Conservation (phyloP, 2,888 invertebrate genomes). For the Hymenopus coronatus region DNA sequence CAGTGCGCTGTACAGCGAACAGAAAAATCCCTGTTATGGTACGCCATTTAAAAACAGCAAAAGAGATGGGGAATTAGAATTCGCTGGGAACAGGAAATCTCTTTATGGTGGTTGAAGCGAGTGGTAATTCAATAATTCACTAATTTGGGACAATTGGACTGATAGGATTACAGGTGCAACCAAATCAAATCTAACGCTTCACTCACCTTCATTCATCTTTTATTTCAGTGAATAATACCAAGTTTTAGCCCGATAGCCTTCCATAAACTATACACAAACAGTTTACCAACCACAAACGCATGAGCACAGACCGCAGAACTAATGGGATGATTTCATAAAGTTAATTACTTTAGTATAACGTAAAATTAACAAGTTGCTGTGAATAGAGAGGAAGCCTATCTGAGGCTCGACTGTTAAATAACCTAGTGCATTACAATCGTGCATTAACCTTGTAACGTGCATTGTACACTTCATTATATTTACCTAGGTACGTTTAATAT, state of each 20-base stretch:
- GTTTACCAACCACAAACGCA: neutral
- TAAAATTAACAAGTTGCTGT: neutral
- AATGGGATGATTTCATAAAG: neutral
- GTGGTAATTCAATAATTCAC: too few species aligned
- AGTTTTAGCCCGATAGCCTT: neutral
- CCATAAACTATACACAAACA: neutral
- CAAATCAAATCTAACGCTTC: too few species aligned
- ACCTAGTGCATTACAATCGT: neutral
- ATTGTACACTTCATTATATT: neutral
- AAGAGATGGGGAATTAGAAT: too few species aligned
- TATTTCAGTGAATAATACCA: neutral
- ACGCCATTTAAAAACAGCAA: too few species aligned
- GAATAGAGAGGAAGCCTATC: neutral
- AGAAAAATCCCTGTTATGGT: too few species aligned
- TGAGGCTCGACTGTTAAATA: neutral
- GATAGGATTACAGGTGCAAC: too few species aligned
- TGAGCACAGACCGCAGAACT: neutral
- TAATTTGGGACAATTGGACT: too few species aligned
- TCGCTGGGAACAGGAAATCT: too few species aligned
- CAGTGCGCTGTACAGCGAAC: too few species aligned
- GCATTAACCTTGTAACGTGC: neutral
- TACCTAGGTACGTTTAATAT: neutral
- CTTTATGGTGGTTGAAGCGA: too few species aligned
- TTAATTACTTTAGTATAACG: neutral
- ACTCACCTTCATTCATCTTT: neutral